Evolutionary conservation across 2,113 vertebrate genomes (phyloP).

Genomic region (Hypocryptadius cinnamomeus): DNA sequence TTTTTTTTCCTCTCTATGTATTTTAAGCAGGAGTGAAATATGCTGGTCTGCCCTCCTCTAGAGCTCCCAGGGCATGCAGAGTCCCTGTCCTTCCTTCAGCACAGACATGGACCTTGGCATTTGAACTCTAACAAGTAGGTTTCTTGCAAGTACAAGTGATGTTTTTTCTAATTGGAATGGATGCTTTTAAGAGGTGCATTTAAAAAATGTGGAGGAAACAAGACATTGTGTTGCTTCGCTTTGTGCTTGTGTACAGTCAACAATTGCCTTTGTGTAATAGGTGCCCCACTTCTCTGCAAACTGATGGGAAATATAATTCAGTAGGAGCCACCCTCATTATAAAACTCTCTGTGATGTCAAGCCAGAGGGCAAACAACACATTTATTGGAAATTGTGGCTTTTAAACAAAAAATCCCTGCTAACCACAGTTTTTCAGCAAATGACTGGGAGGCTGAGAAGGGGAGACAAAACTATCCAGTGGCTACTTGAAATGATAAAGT

Average conservation of each 20-base stretch:
- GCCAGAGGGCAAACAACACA: not conserved
- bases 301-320: not conserved
- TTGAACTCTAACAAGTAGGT: not conserved
- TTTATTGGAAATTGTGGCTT: constrained; percentile 19
- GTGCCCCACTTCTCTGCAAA: not conserved
- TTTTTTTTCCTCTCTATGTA: not conserved
- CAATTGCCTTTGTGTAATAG: not conserved
- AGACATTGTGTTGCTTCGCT: rapidly evolving
- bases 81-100: not conserved
- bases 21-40: not conserved
- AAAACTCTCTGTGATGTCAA: not conserved
- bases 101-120: not conserved
- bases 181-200: not conserved
- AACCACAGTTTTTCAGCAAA: constrained; percentile 1
- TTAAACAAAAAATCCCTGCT: not conserved
- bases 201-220: not conserved
- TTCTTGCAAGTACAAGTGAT: not conserved
- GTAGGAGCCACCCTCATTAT: not conserved
- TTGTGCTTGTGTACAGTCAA: not conserved
- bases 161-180: not conserved
- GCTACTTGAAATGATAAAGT: not conserved
- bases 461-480: not conserved
- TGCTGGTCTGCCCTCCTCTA: not conserved
- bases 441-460: not conserved
- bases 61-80: rapidly evolving